Base-by-base conservation (phyloP, 53 echinoderm and acorn worm species). In the Astropecten irregularis region DNA sequence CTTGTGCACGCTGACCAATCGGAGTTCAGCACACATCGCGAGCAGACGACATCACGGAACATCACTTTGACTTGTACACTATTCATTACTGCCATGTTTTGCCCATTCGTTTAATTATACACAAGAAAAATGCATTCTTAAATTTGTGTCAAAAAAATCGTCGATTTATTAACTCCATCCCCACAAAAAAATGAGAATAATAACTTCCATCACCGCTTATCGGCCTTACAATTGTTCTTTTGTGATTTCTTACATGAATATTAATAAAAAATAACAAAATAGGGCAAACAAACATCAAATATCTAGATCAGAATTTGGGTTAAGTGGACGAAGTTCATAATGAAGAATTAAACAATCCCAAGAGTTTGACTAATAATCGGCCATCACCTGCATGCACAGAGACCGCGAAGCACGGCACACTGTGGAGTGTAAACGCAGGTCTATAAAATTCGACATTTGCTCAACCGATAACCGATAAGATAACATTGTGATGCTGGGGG, bases 401-500 rank as follows among this genome's bases (percentile, higher is more conserved):
- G 50, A 35, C 50, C 50, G 70, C 71, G 16, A 71, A 20, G 71
- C 51, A 71, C 52, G 35, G 50, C 35, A 50, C 52, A 71, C 71
- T 51, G 52, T 52, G 31, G 5, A 9, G 32, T 30, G 31, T 50
- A 49, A 19, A 20, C 51, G 59, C 59, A 7, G 9, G 6, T 29
- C 27, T 58, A 22, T 26, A 32, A 49, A 23, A 42, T 35, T 30
- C 52, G 71, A 50, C 33, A 71, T 71, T 71, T 71, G 71, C 51
- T 71, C 50, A 71, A 71, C 51, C 16, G 71, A 71, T 71, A 32
- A 52, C n/a, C 51, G 71, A 71, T 52, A 52, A 71, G 71, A 71
- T 71, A 71, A 71, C 71, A 71, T 71, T 71, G 71, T 71, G 51
- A 50, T n/a, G n/a, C n/a, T n/a, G n/a, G n/a, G n/a, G 49, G 51